Base-by-base conservation (phyloP, 1,140 invertebrate species). In the Bombus consobrinus region DNA sequence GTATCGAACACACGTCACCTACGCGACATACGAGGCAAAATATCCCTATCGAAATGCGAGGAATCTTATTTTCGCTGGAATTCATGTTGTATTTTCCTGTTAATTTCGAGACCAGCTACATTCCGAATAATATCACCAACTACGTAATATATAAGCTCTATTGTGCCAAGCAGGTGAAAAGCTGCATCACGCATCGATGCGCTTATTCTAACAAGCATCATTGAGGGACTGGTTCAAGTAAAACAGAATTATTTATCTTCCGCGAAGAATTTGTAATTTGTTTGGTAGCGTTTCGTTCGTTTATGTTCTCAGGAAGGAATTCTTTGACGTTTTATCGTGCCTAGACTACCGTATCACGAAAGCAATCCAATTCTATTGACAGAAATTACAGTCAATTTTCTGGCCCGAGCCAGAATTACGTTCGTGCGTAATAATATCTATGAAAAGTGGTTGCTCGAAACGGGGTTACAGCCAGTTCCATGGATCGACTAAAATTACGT, bases 401-500 rank as follows among this genome's bases (percentile, higher is more conserved):
- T 39, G 8, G 47, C 28, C 8, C 73, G 25, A 69, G 73, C 34
- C 47, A 28, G 53, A 71, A 66, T 15, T 3, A 15, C n/a, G 28
- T 2, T 43, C 25, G 25, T 12, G 32, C 64, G 43, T 68, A 57
- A 53, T 59, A 39, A 71, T 57, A 41, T 72, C 79, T n/a, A 32
- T 81, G 66, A 74, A 77, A 32, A 76, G 41, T 43, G 34, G 9
- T 57, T 34, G 34, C 22, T 6, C 37, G n/a, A n/a, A 78, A 78
- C 47, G 64, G n/a, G 47, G 47, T 84, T 78, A 71, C 53, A 39
- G 53, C 8, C 37, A 28, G 66, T 37, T 71, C 18, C 83, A 43
- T 34, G 66, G 53, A 62, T 57, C 32, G 22, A 66, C 32, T 72
- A 47, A 79, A 84, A 79, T 84, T 84, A 71, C 83, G 25, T 71